phyloP scores from a whole-genome alignment of 2,113 vertebrate species.

The Ptychochromis oligacanthus region DNA sequence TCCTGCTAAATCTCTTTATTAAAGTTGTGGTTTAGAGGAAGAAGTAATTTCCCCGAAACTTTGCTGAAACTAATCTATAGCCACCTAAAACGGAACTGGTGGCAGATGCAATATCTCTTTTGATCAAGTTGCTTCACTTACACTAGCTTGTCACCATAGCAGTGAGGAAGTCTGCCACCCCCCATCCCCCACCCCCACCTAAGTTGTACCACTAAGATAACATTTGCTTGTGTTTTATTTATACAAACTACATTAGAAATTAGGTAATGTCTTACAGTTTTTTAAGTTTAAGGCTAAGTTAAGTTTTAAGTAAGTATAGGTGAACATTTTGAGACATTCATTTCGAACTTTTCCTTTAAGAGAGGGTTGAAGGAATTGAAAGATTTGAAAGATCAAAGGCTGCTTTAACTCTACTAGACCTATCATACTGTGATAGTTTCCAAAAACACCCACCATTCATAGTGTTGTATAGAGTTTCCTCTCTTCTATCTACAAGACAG shows the following conservation, averaged over 20 bases:
- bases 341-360: background rate
- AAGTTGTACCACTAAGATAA: background rate
- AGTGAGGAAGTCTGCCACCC: constrained; percentile 9
- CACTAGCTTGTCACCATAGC: background rate
- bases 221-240: background rate
- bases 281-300: background rate
- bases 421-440: background rate
- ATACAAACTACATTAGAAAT: background rate
- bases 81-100: constrained; percentile 31
- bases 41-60: constrained; percentile 5
- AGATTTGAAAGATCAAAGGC: rapidly evolving
- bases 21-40: constrained; percentile 13
- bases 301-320: background rate
- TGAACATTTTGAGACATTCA: background rate
- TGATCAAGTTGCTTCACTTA: background rate
- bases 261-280: background rate
- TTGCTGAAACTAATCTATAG: constrained; percentile 12
- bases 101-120: constrained; percentile 10
- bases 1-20: background rate
- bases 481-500: background rate
- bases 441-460: background rate
- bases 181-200: too few relatives aligned
- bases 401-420: background rate
- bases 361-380: rapidly evolving
- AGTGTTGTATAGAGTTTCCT: background rate